Base-by-base conservation (phyloP, 2,113 vertebrate species). In the Propithecus coquereli region DNA sequence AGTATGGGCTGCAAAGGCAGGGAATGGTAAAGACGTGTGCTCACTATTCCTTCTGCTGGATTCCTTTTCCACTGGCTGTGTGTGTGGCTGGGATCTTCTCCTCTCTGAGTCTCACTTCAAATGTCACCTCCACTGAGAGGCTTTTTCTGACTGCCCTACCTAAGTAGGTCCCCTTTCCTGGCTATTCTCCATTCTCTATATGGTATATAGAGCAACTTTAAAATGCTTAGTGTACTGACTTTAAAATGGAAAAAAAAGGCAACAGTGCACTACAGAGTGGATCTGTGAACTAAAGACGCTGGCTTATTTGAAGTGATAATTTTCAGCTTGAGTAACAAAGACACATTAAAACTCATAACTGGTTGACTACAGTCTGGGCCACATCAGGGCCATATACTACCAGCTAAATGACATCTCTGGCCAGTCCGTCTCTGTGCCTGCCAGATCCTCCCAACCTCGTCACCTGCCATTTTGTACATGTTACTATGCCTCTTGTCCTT, bases 301-400 rank as follows among this genome's bases (percentile, higher is more conserved):
- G 68, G 16, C 52, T 94, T 83, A 54, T 54, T 81, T 54, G 71
- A 81, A 59, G 27, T 14, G 14, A 30, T 50, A 1, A 23, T 90
- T 94, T 95, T 90, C 74, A 43, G 45, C 43, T 87, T 66, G 81
- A 84, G 18, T 88, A 80, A 43, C 71, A 90, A 68, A 80, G 52
- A 40, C 45, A 59, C 43, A 3, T 71, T 76, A 57, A 63, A 45
- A 81, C 45, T 89, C 52, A 8, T 82, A 59, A 89, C 47, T 50
- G 8, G 17, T 63, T 82, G 66, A 68, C 59, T 71, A 2, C n/a
- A 52, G 0, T 90, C 84, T 82, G 59, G 66, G 13, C 90, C 34
- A 20, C 20, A 20, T 54, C 23, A 54, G n/a, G 40, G 40, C 81
- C 76, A 13, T 4, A 30, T 9, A n/a, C 68, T 8, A 4, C 61